phyloP scores from a whole-genome alignment of 2,888 invertebrate genomes.

The Beris morrisii region DNA sequence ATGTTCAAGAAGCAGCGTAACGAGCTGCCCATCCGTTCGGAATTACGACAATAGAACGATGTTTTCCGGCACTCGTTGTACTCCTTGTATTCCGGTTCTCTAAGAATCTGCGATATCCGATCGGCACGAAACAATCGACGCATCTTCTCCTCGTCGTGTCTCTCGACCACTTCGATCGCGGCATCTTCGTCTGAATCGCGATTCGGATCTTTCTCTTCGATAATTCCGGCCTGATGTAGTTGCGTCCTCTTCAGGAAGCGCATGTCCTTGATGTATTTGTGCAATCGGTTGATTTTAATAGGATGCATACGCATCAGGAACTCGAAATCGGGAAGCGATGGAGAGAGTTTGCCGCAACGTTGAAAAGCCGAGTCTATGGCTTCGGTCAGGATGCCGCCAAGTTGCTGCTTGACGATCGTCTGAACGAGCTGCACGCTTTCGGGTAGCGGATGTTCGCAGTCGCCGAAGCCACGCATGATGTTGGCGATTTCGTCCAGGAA shows the following conservation, averaged over 20 bases:
- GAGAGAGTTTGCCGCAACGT: constrained; percentile 64
- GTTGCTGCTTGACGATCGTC: constrained; percentile 78
- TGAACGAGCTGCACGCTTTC: constrained; percentile 85
- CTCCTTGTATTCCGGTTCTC: constrained; percentile 69
- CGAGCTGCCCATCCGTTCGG: constrained; percentile 61
- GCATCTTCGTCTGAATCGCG: constrained; percentile 61
- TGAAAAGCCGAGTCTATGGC: constrained; percentile 69
- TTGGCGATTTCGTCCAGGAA: constrained; percentile 68
- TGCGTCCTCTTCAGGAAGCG: constrained; percentile 54
- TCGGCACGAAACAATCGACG: constrained; percentile 61
- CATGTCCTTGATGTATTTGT: constrained; percentile 70
- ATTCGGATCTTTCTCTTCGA: constrained; percentile 44
- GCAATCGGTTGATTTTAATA: constrained; percentile 71
- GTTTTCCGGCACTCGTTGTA: constrained; percentile 77
- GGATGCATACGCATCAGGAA: constrained; percentile 83
- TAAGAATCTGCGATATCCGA: constrained; percentile 61
- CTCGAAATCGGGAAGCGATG: constrained; percentile 67
- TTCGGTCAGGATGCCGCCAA: constrained; percentile 75
- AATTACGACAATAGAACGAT: constrained; percentile 66
- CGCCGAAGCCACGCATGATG: constrained; percentile 95
- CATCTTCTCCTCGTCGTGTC: constrained; percentile 54
- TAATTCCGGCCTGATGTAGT: constrained; percentile 50
- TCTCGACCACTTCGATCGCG: constrained; percentile 59
- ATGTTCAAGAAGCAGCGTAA: constrained; percentile 67
- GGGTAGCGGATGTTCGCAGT: constrained; percentile 76